These are phyloP conservation scores for Chionoecetes opilio DNA, from an alignment of 1,140 invertebrate species.

Conservation along the genomic window DNA sequence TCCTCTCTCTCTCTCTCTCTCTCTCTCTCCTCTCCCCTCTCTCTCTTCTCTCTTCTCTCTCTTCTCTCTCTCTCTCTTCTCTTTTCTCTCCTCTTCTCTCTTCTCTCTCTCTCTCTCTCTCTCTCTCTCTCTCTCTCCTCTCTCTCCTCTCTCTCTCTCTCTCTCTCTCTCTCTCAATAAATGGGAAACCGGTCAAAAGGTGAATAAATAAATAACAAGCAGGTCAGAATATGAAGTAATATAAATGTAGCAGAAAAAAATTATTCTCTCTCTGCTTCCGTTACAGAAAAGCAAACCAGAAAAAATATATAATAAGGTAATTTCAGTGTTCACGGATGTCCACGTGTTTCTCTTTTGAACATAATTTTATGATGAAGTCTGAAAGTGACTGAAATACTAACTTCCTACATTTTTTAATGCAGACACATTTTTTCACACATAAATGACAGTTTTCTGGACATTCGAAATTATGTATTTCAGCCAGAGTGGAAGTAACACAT, in stretches of 20 bases:
- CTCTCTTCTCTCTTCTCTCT: neutral
- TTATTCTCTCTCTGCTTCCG: neutral
- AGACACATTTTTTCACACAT: too few species aligned
- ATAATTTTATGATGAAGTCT: neutral
- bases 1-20: neutral
- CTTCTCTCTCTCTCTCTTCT: neutral
- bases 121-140: neutral
- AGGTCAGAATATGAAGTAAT: too few species aligned
- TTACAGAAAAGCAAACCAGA: neutral
- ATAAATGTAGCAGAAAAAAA: neutral
- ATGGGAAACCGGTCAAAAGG: neutral
- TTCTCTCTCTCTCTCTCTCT: neutral
- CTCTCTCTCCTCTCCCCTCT: neutral
- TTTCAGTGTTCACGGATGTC: too few species aligned
- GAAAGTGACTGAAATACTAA: too few species aligned
- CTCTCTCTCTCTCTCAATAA: neutral
- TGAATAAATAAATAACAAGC: neutral
- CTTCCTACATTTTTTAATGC: too few species aligned
- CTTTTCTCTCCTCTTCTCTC: neutral
- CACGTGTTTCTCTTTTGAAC: neutral
- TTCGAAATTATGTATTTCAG: too few species aligned
- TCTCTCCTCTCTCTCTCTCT: neutral
- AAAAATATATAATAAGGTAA: too few species aligned
- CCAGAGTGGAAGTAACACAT: too few species aligned
- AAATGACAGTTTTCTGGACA: too few species aligned